Conservation (phyloP, 2,888 invertebrate genomes). For the Callinectes sapidus region DNA sequence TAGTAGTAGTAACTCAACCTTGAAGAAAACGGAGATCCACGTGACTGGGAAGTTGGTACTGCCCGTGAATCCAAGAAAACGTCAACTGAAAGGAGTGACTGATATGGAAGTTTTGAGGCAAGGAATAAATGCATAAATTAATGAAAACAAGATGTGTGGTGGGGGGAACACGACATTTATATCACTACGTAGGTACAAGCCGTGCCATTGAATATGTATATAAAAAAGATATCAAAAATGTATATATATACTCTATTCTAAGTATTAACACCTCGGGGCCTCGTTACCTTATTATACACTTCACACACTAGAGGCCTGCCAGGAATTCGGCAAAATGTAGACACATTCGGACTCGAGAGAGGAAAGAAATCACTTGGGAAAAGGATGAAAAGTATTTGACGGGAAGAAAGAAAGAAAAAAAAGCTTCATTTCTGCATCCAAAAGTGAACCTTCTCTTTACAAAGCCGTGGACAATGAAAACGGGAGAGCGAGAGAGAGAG, state of each 20-base stretch:
- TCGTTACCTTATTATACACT: neutral
- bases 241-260: slow-evolving; percentile 13
- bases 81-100: neutral
- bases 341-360: neutral
- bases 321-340: neutral
- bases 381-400: neutral
- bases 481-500: neutral
- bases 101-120: neutral
- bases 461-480: neutral
- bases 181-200: slow-evolving; percentile 14
- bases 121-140: slow-evolving; percentile 14
- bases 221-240: slow-evolving; percentile 37
- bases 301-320: neutral
- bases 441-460: neutral
- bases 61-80: neutral
- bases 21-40: neutral
- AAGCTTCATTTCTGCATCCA: neutral
- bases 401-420: neutral
- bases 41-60: neutral
- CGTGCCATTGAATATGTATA: neutral
- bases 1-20: neutral
- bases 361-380: neutral
- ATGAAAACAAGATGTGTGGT: neutral
- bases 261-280: neutral
- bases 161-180: neutral